Base-by-base conservation (phyloP, 2,888 invertebrate species). In the Oligia strigilis region DNA sequence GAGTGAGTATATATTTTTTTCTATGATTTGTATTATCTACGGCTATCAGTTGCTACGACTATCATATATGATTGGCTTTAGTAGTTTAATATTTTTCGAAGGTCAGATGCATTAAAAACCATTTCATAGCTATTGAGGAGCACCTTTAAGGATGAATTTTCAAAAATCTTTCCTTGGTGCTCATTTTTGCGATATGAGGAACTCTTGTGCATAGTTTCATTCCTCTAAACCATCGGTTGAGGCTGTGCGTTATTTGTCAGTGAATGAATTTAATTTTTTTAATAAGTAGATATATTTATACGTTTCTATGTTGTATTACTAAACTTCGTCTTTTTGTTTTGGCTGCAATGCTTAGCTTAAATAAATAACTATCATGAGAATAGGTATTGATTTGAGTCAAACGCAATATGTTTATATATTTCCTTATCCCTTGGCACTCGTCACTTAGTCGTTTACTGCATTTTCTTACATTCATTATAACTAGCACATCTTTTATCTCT, bases 1-100 rank as follows among this genome's bases (percentile, higher is more conserved):
- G 6, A 65, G 84, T 84, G n/a, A 78, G 84, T 84, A 40, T 19
- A 17, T 19, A 13, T 14, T 55, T 43, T 62, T 71, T 14, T 4
- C 6, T 49, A n/a, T 49, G 29, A 23, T 40, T 52, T 0, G 5
- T 23, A 2, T 55, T 36, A 8, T 64, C 1, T 67, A 17, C 2
- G n/a, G 1, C 1, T 65, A 43, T 55, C 0, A 8, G 19, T 11
- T 58, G 58, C 58, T 58, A 58, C 23, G 23, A n/a, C 23, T 23
- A 11, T 23, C 9, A 9, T 23, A 58, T 19, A 9, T 23, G 4
- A 49, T 23, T 36, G 23, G 5, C 13, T 13, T 23, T 55, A 55
- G 8, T 55, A 55, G 9, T 71, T 70, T 23, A 29, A 36, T 40
- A 40, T 55, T 71, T 36, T 4, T 36, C 8, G 23, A 23, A 19